A percentile compares a stretch with the other conserved stretches of the same genome.
These are phyloP conservation scores for Centruroides vittatus DNA, from an alignment of 1,140 invertebrate species.

Conservation along the genomic window DNA sequence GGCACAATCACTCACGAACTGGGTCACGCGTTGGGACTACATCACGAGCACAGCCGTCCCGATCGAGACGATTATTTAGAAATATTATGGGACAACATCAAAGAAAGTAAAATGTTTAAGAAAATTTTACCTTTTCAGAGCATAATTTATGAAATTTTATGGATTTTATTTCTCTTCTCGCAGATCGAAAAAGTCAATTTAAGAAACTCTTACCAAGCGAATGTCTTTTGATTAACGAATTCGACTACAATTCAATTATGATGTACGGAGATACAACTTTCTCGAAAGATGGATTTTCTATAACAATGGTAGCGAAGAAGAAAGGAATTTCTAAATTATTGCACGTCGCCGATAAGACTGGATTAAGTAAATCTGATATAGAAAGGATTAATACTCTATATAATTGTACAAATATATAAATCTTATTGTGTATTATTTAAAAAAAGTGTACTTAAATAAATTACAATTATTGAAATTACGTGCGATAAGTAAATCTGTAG, in stretches of 20 bases:
- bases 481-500: too few species aligned
- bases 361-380: neutral
- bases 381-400: neutral
- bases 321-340: neutral
- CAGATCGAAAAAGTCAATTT: too few species aligned
- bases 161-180: too few species aligned
- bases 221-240: too few species aligned
- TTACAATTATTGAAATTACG: too few species aligned
- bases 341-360: neutral
- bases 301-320: neutral
- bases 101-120: slow-evolving; percentile 1
- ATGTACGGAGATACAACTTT: slow-evolving; percentile 6
- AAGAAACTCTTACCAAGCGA: too few species aligned
- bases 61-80: slow-evolving; percentile 29
- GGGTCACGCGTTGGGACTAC: slow-evolving; percentile 31
- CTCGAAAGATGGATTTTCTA: neutral
- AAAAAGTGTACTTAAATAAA: too few species aligned
- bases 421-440: too few species aligned
- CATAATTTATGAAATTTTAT: too few species aligned
- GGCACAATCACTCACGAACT: slow-evolving; percentile 30
- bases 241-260: slow-evolving; percentile 8
- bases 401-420: neutral
- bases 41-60: slow-evolving; percentile 30
- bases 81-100: slow-evolving; percentile 29
- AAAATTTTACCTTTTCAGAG: too few species aligned